Percentiles rank a stretch among this genome's conserved stretches.
Conservation (phyloP, 2,113 vertebrate species). For the Elephas maximus region DNA sequence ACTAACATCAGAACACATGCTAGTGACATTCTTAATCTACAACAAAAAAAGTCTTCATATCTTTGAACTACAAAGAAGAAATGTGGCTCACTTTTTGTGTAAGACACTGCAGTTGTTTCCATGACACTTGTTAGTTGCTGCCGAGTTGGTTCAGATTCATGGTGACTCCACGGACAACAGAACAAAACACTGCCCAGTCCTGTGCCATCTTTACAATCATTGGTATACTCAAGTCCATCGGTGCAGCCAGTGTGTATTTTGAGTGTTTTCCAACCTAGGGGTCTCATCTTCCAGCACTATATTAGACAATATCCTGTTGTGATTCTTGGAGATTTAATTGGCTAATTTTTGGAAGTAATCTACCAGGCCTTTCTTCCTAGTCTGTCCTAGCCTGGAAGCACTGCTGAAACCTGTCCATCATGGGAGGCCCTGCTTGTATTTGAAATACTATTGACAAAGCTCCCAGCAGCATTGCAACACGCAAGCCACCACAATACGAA, state of each 20-base stretch:
- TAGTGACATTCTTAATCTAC: background rate
- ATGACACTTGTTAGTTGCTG: too few species aligned
- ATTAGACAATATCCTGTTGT: background rate
- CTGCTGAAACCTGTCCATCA: background rate
- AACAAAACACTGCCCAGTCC: background rate
- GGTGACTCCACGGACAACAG: background rate
- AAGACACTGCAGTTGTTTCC: background rate
- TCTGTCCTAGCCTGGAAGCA: background rate
- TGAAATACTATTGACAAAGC: too few species aligned
- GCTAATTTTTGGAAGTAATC: background rate
- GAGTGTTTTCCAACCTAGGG: background rate
- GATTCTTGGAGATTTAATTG: background rate
- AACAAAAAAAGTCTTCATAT: background rate
- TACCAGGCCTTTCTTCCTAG: background rate
- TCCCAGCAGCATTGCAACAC: too few species aligned
- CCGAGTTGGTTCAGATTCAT: too few species aligned
- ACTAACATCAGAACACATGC: background rate
- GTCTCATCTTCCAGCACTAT: background rate
- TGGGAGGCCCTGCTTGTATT: too few species aligned
- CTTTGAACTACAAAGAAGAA: background rate
- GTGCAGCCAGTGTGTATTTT: too few species aligned
- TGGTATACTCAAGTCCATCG: background rate
- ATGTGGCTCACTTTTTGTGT: background rate
- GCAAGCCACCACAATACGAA: too few species aligned
- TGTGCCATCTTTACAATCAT: background rate